These are phyloP conservation scores for Haliclystus octoradiatus DNA, from an alignment of 30 jellyfish, hydroid and myxozoan genomes.

Conservation along the genomic window DNA sequence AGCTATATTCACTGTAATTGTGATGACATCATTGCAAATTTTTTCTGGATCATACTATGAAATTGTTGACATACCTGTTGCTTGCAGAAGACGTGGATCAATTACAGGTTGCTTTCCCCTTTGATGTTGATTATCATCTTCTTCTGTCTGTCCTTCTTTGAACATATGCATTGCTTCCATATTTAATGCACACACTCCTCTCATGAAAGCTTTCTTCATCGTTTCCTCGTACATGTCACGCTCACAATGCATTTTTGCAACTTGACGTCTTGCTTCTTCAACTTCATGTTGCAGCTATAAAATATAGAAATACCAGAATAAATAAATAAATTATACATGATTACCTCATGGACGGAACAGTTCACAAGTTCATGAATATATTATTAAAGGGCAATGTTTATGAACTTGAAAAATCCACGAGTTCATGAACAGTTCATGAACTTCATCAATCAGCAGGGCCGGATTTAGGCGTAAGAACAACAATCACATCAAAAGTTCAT, in stretches of 20 bases:
- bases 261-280: slow-evolving; percentile 63
- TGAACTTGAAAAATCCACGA: no score
- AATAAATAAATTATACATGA: no score
- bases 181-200: slow-evolving; percentile 94
- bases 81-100: not conserved
- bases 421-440: no score
- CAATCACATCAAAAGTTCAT: no score
- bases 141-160: slow-evolving; percentile 40
- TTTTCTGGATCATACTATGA: no score
- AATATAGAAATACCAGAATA: not conserved
- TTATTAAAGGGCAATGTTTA: no score
- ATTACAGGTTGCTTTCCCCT: not conserved
- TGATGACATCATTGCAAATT: no score
- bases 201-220: slow-evolving; percentile 93
- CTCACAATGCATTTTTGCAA: slow-evolving; percentile 80
- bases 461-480: no score
- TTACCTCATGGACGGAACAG: no score
- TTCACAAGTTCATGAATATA: no score
- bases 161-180: slow-evolving; percentile 97
- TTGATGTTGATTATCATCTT: not conserved
- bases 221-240: slow-evolving; percentile 81
- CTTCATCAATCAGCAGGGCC: no score
- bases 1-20: no score
- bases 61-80: not conserved
- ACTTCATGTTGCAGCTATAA: slow-evolving; percentile 64